Conservation (phyloP, 2,113 vertebrate genomes). For the Ciconia stormi region DNA sequence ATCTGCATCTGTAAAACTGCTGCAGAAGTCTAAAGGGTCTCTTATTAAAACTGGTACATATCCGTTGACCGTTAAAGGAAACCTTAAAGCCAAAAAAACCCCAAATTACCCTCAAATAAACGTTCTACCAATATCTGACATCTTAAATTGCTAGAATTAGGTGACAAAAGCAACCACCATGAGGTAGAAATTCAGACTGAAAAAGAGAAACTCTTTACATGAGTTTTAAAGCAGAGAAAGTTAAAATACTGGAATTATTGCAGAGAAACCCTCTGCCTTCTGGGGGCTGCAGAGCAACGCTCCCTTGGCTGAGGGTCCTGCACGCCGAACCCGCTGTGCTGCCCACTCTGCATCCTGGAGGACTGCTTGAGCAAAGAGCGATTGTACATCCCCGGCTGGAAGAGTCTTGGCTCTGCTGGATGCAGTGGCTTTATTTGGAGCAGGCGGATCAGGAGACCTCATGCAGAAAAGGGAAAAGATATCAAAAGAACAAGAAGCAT, state of each 20-base stretch:
- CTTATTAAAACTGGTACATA: not conserved
- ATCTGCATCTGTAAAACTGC: not conserved
- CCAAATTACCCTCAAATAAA: not conserved
- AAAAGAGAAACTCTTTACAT: not conserved
- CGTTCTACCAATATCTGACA: not conserved
- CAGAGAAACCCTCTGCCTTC: not conserved
- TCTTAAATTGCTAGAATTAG: not conserved
- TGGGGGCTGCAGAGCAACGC: accelerated
- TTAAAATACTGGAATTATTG: not conserved
- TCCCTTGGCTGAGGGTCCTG: not conserved
- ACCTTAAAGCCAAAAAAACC: not conserved
- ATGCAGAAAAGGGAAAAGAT: not conserved
- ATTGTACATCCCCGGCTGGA: not conserved
- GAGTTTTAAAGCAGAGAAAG: not conserved
- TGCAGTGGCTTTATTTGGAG: accelerated
- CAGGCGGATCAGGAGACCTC: not conserved
- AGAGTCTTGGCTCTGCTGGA: not conserved
- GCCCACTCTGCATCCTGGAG: not conserved
- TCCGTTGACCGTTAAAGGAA: not conserved
- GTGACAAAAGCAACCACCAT: not conserved
- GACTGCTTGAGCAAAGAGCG: not conserved
- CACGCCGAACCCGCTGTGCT: accelerated
- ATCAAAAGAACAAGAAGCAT: not conserved
- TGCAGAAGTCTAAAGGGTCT: not conserved
- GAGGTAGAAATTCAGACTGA: not conserved